Evolutionary conservation across 2,113 vertebrate species (phyloP).

Genomic region (Deroptyus accipitrinus): DNA sequence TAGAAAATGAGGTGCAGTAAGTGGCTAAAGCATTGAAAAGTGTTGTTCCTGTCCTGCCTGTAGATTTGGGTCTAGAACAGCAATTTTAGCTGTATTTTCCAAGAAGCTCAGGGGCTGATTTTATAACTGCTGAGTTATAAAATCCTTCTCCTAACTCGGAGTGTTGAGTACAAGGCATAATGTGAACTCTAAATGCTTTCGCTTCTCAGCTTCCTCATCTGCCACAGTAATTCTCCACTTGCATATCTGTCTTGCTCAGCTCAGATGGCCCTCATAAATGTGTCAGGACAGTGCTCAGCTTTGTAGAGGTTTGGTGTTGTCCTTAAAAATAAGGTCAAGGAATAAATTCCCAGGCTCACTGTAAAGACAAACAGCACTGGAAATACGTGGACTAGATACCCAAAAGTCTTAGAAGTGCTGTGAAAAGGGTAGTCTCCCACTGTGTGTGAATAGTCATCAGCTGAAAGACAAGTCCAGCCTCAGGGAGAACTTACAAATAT

Average conservation of each 20-base stretch:
- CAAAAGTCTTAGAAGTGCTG: neutral
- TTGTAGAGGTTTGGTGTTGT: neutral
- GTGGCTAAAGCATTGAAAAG: neutral
- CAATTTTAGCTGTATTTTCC: neutral
- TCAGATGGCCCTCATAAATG: neutral
- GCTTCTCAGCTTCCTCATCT: neutral
- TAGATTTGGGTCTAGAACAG: neutral
- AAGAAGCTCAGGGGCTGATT: neutral
- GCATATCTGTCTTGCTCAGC: neutral
- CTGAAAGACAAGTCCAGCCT: neutral
- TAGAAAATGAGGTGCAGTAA: neutral
- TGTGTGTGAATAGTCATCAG: neutral
- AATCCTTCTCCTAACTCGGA: neutral
- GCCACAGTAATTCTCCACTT: neutral
- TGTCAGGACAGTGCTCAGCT: neutral
- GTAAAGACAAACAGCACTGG: neutral
- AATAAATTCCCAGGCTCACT: neutral
- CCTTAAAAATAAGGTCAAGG: neutral
- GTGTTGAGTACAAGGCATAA: neutral
- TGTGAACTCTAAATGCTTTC: neutral
- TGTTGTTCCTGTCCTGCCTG: neutral
- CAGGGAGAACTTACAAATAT: neutral
- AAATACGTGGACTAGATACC: neutral
- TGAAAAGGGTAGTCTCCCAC: neutral
- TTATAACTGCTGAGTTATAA: conserved; percentile 14